Evolutionary conservation across 2,888 invertebrate genomes (phyloP).

Genomic region (Ceriagrion tenellum): DNA sequence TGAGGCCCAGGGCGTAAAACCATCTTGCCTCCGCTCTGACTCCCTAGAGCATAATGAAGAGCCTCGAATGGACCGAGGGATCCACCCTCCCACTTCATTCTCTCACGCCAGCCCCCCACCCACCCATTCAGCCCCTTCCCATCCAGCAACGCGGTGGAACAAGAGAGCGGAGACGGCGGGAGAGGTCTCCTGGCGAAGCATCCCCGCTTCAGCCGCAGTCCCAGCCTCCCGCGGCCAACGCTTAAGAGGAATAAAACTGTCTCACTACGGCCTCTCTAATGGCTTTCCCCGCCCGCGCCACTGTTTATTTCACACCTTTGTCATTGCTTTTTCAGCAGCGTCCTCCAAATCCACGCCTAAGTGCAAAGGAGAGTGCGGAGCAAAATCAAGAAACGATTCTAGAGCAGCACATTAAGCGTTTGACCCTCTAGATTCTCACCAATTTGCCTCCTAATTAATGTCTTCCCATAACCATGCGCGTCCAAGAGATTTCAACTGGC

Average conservation of each 20-base stretch:
- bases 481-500: no score
- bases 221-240: not conserved
- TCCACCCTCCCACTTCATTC: not conserved
- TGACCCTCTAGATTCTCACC: no score
- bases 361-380: no score
- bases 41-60: not conserved
- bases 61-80: not conserved
- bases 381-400: no score
- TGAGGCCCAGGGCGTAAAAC: not conserved
- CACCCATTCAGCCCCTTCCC: not conserved
- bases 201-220: not conserved
- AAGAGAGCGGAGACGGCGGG: not conserved
- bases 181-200: not conserved
- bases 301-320: no score
- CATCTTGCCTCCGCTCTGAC: not conserved
- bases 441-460: no score
- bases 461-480: no score
- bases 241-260: not conserved
- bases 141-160: not conserved
- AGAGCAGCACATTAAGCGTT: no score
- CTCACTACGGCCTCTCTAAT: no score
- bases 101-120: not conserved
- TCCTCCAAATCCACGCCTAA: no score
- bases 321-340: no score
- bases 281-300: no score